Conservation (phyloP, 2,113 vertebrate species). For the Leptobrachium ailaonicum region DNA sequence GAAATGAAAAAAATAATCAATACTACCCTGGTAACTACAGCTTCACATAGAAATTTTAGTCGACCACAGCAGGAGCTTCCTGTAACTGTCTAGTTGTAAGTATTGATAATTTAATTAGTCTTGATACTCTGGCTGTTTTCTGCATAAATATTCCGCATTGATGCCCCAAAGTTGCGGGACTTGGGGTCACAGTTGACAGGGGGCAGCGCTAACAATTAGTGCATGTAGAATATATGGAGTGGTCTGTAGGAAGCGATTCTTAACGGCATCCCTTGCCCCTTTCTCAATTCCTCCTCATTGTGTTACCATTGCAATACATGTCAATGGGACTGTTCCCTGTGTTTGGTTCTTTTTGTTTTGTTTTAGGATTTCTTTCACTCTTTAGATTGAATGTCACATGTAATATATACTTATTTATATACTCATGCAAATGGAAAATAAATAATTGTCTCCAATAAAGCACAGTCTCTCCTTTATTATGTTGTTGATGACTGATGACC, state of each 20-base stretch:
- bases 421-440: conserved; percentile 62
- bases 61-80: not conserved
- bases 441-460: conserved; percentile 54
- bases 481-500: too few relatives aligned
- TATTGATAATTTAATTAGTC: not conserved
- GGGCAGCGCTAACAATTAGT: not conserved
- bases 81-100: not conserved
- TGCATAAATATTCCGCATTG: not conserved
- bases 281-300: conserved; percentile 54
- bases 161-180: not conserved
- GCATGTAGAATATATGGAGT: not conserved
- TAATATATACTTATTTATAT: conserved; percentile 69
- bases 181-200: not conserved
- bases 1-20: not conserved
- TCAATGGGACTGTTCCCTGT: conserved; percentile 53
- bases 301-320: conserved; percentile 47
- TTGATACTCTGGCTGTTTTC: not conserved
- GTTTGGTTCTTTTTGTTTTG: too few relatives aligned
- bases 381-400: conserved; percentile 54
- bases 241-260: not conserved
- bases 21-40: not conserved
- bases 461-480: not conserved
- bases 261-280: conserved; percentile 8
- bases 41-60: not conserved
- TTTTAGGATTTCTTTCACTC: conserved; percentile 1